Base-by-base conservation (phyloP, 2,113 vertebrate species). In the Hassar affinis region DNA sequence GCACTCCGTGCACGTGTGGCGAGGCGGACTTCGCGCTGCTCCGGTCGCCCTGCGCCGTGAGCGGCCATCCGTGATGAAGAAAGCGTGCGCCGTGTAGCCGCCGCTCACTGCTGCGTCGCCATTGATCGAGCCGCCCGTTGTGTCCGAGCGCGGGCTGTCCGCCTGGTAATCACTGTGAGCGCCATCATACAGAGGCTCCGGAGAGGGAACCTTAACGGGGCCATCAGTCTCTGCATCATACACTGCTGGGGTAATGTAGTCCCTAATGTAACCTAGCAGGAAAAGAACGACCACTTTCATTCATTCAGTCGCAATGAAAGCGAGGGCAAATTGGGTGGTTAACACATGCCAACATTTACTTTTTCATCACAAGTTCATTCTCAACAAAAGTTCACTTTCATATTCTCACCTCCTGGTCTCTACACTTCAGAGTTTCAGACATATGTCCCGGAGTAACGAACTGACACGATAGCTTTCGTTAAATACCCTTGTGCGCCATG, bases 21-120 rank as follows among this genome's bases (percentile, higher is more conserved):
- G 93, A 82, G 95, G 93, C 82, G 94, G 92, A 84, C 86, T 89
- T 30, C 95, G 86, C 2, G 95, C 92, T 77, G 93, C 94, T 27
- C 89, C 82, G 27, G 95, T 82, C 11, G 93, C 94, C 93, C 96
- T 97, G 78, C 96, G 93, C 71, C 96, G 93, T 0, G 96, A 97
- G 74, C 97, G 93, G 51, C 96, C 97, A 52, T 97, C 97, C 0
- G 96, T 97, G 93, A 98, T 97, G 93, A 95, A 97, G 93, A 98
- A 98, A 85, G 97, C 95, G 79, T 97, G 96, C 22, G 96, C 96
- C 1, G 96, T 92, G 89, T 98, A 98, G 79, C 96, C 96, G 86
- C 97, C 96, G 51, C 96, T 97, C 90, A 97, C 96, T 0, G 96
- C 96, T 7, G 95, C 91, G 61, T 97, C 96, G 9, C 96, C 96